Conservation (phyloP, 2,888 invertebrate genomes). For the Synergus umbraculus region DNA sequence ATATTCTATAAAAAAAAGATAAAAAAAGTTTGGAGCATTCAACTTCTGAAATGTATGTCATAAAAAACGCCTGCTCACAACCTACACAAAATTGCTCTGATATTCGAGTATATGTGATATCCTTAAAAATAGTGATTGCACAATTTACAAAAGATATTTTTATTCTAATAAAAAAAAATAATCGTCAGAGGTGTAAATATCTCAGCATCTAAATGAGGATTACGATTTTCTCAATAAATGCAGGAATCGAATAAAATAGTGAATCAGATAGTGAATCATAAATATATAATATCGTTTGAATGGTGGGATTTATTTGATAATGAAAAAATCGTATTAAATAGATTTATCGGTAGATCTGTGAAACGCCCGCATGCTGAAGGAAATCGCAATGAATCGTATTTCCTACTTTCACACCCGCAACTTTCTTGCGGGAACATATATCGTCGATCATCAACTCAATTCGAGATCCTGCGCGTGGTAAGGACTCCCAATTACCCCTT, state of each 20-base stretch:
- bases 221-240: no score
- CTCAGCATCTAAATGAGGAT: no score
- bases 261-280: background rate
- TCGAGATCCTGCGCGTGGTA: conserved; percentile 13
- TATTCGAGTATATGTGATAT: no score
- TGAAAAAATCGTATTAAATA: background rate
- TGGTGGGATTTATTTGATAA: background rate
- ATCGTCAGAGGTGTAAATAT: no score
- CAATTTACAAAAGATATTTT: no score
- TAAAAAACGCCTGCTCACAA: background rate
- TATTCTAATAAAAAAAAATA: no score
- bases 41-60: background rate
- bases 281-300: no score
- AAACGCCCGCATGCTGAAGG: conserved; percentile 12
- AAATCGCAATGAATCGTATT: conserved; percentile 8
- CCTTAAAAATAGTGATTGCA: no score
- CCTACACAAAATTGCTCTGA: background rate
- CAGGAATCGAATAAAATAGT: no score
- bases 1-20: background rate
- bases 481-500: conserved; percentile 8
- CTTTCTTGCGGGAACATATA: conserved; percentile 21
- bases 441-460: conserved; percentile 28
- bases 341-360: conserved; percentile 6
- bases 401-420: conserved; percentile 31
- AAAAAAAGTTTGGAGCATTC: background rate